phyloP scores from a whole-genome alignment of 2,888 invertebrate genomes.

The Hirtodrosophila duncani region DNA sequence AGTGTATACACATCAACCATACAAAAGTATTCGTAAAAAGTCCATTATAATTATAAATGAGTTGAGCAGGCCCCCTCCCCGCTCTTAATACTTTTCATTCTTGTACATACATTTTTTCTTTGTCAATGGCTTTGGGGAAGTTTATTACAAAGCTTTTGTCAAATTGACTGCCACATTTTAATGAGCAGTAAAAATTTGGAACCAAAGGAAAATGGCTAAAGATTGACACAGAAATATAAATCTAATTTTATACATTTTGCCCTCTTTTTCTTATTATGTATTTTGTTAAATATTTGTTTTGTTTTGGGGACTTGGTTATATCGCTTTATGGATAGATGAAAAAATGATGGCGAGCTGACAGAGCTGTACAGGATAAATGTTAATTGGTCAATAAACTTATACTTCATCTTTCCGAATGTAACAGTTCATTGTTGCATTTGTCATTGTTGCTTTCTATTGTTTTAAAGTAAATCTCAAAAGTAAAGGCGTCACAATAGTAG shows the following conservation, averaged over 20 bases:
- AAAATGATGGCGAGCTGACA: too few relatives aligned
- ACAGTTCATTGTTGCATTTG: too few relatives aligned
- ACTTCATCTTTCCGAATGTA: too few relatives aligned
- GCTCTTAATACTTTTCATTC: slow-evolving; percentile 61
- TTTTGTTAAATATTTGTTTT: slow-evolving; percentile 36
- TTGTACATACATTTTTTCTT: slow-evolving; percentile 2
- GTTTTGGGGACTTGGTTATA: slow-evolving; percentile 16
- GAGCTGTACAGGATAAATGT: too few relatives aligned
- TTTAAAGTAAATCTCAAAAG: too few relatives aligned
- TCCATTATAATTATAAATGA: slow-evolving; percentile 74
- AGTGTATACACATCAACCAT: slow-evolving; percentile 7
- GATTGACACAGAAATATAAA: slow-evolving; percentile 41
- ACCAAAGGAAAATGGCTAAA: slow-evolving; percentile 13
- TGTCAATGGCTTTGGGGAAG: slow-evolving; percentile 24
- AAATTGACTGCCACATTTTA: slow-evolving; percentile 67
- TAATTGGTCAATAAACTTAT: too few relatives aligned
- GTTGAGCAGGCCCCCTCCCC: too few relatives aligned
- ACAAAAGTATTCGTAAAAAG: slow-evolving; percentile 55
- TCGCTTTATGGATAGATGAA: slow-evolving; percentile 1
- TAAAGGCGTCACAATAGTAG: too few relatives aligned
- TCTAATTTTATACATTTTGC: slow-evolving; percentile 21
- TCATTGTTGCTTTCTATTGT: too few relatives aligned
- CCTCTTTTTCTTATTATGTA: too few relatives aligned
- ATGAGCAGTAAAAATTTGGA: slow-evolving; percentile 61
- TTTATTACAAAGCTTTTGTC: slow-evolving; percentile 47